Percentiles rank a stretch among this genome's conserved stretches.
phyloP scores from a whole-genome alignment of 2,113 vertebrate species.

The Erythrolamprus reginae region DNA sequence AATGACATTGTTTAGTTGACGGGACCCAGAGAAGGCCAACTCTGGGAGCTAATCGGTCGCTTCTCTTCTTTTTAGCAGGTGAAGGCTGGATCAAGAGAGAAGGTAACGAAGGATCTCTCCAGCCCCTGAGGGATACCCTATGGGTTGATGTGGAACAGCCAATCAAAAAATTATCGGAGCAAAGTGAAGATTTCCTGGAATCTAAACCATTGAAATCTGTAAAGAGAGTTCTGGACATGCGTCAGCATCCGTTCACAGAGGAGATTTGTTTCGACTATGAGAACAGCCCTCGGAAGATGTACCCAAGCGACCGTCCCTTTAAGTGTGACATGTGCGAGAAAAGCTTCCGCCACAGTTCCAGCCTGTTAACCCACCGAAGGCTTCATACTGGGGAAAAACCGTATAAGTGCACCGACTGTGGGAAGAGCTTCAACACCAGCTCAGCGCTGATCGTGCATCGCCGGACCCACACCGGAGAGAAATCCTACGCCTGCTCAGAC shows the following conservation, averaged over 20 bases:
- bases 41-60: too few species aligned
- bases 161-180: neutral
- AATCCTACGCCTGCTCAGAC: conserved; percentile 38
- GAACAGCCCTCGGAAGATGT: neutral
- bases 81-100: conserved; percentile 4
- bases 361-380: conserved; percentile 61
- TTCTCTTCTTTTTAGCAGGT: neutral
- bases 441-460: conserved; percentile 43
- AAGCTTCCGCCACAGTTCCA: conserved; percentile 63
- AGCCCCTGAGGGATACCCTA: neutral
- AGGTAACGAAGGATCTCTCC: neutral
- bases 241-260: neutral
- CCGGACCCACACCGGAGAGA: conserved; percentile 53
- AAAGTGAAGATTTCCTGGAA: neutral
- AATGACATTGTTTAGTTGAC: too few species aligned
- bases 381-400: conserved; percentile 63
- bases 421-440: conserved; percentile 40
- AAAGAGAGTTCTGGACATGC: neutral
- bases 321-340: conserved; percentile 54
- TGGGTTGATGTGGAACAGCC: neutral
- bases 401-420: conserved; percentile 58
- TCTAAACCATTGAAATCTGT: neutral
- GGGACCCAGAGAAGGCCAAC: too few species aligned
- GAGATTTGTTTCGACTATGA: neutral
- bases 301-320: conserved; percentile 46